Evolutionary conservation across 2,888 invertebrate genomes (phyloP).

Genomic region (Drosophila tripunctata): DNA sequence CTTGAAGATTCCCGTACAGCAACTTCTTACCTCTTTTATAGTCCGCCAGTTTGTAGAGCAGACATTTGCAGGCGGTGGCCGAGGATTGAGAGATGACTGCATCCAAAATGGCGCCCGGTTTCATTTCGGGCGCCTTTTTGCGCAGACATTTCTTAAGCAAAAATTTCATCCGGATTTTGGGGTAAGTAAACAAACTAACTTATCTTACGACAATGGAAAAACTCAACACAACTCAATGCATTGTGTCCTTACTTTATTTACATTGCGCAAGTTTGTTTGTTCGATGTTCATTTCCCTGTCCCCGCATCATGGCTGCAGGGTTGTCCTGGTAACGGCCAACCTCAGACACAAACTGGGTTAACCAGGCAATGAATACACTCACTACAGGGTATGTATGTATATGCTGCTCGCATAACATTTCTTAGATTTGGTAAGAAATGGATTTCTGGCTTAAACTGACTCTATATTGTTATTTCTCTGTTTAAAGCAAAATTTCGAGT

Average conservation of each 20-base stretch:
- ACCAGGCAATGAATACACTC: neutral
- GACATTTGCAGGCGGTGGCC: constrained; percentile 93
- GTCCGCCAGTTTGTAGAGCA: constrained; percentile 94
- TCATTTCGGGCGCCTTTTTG: constrained; percentile 84
- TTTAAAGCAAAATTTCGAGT: too few species aligned
- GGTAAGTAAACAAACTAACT: neutral
- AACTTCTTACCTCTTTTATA: constrained; percentile 90
- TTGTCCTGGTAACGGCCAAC: constrained; percentile 37
- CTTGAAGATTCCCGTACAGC: too few species aligned
- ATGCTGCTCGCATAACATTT: too few species aligned
- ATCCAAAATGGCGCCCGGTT: constrained; percentile 92
- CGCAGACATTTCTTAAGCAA: constrained; percentile 82
- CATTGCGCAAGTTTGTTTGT: constrained; percentile 62
- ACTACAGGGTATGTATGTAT: neutral
- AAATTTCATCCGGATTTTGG: constrained; percentile 70
- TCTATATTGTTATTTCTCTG: too few species aligned
- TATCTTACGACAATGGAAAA: neutral
- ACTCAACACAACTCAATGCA: neutral
- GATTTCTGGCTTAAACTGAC: too few species aligned
- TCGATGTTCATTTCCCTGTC: constrained; percentile 41
- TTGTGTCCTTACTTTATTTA: neutral
- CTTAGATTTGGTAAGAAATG: too few species aligned
- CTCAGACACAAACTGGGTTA: neutral
- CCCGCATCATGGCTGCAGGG: constrained; percentile 2
- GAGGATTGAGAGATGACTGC: constrained; percentile 94